phyloP scores from a whole-genome alignment of 2,113 vertebrate genomes.

The Brienomyrus longianalis region DNA sequence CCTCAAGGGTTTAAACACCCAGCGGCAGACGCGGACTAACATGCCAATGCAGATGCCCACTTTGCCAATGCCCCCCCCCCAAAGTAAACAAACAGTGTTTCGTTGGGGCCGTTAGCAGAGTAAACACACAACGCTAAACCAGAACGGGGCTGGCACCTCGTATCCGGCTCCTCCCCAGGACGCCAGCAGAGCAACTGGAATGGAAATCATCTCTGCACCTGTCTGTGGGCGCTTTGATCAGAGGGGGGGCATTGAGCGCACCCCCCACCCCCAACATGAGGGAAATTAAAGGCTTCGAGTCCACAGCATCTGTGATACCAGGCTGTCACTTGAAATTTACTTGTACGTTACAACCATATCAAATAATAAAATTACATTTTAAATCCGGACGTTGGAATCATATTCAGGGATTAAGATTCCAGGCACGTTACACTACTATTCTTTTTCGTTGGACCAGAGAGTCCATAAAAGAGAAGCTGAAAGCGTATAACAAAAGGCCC shows the following conservation, averaged over 20 bases:
- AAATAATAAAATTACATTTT: background rate
- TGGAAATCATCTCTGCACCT: conserved; percentile 1
- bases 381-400: background rate
- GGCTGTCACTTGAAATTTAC: background rate
- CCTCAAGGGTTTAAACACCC: background rate
- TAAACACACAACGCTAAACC: background rate
- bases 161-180: background rate
- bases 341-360: background rate
- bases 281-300: background rate
- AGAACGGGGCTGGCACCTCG: background rate
- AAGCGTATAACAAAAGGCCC: background rate
- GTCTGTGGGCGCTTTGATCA: background rate
- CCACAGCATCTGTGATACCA: background rate
- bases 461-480: background rate
- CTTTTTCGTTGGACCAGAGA: background rate
- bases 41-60: background rate
- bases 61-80: background rate
- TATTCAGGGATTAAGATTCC: background rate
- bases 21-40: background rate
- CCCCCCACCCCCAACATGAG: background rate
- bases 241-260: background rate
- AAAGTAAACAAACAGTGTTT: background rate
- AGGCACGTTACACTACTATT: background rate
- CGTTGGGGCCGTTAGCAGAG: background rate
- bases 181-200: background rate